Percentiles rank a stretch among this genome's conserved stretches.
These are phyloP conservation scores for Troides aeacus DNA, from an alignment of 2,888 invertebrate species.

Conservation along the genomic window DNA sequence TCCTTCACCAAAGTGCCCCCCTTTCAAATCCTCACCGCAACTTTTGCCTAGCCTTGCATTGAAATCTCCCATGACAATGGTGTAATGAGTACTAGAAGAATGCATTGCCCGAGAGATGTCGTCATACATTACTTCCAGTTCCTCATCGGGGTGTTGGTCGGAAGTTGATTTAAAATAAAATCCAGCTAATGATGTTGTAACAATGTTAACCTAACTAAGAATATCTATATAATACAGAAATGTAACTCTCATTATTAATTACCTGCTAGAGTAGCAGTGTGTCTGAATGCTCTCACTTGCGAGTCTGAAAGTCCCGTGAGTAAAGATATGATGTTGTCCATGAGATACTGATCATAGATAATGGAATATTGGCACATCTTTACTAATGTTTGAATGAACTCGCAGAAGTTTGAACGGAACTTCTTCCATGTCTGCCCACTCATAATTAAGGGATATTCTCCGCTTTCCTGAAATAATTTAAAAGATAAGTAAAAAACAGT, in stretches of 20 bases:
- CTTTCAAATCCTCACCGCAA: no score
- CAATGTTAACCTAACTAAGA: no score
- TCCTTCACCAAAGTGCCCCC: no score
- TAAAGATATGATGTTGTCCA: slow-evolving; percentile 99
- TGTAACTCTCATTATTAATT: slow-evolving; percentile 30
- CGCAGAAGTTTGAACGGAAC: slow-evolving; percentile 96
- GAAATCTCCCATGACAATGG: no score
- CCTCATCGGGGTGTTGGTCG: no score
- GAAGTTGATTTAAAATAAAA: no score
- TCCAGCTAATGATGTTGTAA: no score
- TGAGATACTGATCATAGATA: slow-evolving; percentile 98
- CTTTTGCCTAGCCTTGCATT: no score
- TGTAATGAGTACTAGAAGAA: no score
- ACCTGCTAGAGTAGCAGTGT: slow-evolving; percentile 96
- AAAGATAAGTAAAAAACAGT: not conserved
- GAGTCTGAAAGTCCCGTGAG: slow-evolving; percentile 98
- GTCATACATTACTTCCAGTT: no score
- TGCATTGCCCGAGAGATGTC: no score
- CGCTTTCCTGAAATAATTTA: slow-evolving; percentile 87
- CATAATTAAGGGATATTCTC: slow-evolving; percentile 99
- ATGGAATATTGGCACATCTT: slow-evolving; percentile 99
- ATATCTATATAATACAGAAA: not conserved
- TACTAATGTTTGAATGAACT: slow-evolving; percentile 97
- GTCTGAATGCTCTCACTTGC: slow-evolving; percentile 95
- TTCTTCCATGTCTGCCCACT: slow-evolving; percentile 98